Base-by-base conservation (phyloP, 1,140 invertebrate genomes). In the Brachionus manjavacas region DNA sequence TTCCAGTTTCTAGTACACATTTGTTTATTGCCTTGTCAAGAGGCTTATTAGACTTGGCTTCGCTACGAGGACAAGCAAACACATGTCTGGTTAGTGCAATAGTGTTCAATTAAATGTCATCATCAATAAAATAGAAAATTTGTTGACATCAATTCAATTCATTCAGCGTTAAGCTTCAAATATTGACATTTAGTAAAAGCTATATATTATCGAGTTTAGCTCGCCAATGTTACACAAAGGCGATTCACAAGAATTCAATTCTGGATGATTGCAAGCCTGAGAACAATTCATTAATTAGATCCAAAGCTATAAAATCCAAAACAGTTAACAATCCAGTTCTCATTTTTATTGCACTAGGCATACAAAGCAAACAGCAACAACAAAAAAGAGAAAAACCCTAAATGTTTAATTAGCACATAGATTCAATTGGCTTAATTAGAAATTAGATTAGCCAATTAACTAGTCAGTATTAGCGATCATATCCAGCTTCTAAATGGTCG, bases 391-490 rank as follows among this genome's bases (percentile, higher is more conserved):
- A 28, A 31, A 68, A 14, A 14, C 28, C 66, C 46, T 72, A 60
- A 16, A 60, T 60, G 31, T 72, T 35, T 41, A 39, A 39, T 72
- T 72, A 72, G 31, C 35, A 72, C 68, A 12, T 12, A 20, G n/a
- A 7, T 72, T 41, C 68, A 41, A 72, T 68, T 68, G 66, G 66
- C 31, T 72, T 72, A 72, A 39, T 72, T 20, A 9, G 16, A 41
- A 60, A 60, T 20, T 60, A 60, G 43, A 72, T 72, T 72, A 72
- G 16, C 68, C 68, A 72, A 72, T 72, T 72, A 72, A 41, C 31
- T 41, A 72, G 16, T 41, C 8, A 72, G n/a, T n/a, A n/a, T n/a
- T n/a, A n/a, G n/a, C n/a, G n/a, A n/a, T 72, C 39, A 72, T 72
- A 72, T 72, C 68, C 31, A 72, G 31, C 68, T n/a, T 72, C 68